Base-by-base conservation (phyloP, 2,888 invertebrate species). In the Sussaba pulchella region DNA sequence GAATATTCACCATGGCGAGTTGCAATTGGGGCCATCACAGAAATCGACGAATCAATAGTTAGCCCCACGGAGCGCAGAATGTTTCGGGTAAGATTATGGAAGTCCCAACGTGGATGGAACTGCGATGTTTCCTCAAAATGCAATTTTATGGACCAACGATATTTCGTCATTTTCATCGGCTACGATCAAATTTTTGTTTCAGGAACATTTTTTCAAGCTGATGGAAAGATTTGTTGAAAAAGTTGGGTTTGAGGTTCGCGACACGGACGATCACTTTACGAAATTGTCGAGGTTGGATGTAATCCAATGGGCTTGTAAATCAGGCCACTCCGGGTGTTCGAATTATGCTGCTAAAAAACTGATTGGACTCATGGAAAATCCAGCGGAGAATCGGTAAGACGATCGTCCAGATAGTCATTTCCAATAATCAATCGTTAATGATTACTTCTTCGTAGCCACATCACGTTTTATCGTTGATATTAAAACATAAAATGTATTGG, bases 1-100 rank as follows among this genome's bases (percentile, higher is more conserved):
- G 94, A 95, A 41, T 95, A 95, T 82, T 93, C 95, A 10, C 95
- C 96, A 0, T 96, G 96, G 96, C 90, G 92, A n/a, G 92, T 95
- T 1, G 84, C 95, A 47, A 50, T 24, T 26, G 5, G 26, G 19
- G 36, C 57, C 36, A n/a, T 81, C 0, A 0, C 0, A 19, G 2
- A 6, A 0, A 12, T 75, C 17, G 43, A 43, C 12, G 12, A 43
- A 0, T 0, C 2, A 12, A 26, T 71, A 12, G 3, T n/a, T 1
- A 36, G 43, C 19, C 36, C 26, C 14, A 4, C 24, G 57, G 63
- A 66, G 67, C 69, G 50, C 21, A 36, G 45, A 8, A 45, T 41
- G 1, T 41, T 72, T 54, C 24, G 67, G 79, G 80, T 80, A 39
- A 69, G 43, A 61, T 19, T 19, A 47, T 41, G 5, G 19, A 52